phyloP scores from a whole-genome alignment of 1,140 invertebrate genomes.

The Penaeus indicus region DNA sequence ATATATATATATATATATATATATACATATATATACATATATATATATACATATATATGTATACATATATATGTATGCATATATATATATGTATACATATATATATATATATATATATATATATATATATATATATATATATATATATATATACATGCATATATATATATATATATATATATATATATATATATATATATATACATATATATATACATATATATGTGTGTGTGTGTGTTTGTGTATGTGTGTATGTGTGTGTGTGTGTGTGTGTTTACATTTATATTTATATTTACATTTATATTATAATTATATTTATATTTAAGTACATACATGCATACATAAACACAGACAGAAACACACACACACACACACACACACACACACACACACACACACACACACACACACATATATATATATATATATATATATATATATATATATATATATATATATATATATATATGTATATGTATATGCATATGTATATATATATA shows the following conservation, averaged over 20 bases:
- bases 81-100: slow-evolving; percentile 39
- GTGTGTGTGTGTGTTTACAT: no score
- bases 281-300: no score
- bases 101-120: slow-evolving; percentile 37
- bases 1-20: slow-evolving; percentile 35
- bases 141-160: not conserved
- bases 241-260: no score
- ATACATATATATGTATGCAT: slow-evolving; percentile 33
- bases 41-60: slow-evolving; percentile 22
- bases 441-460: no score
- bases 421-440: no score
- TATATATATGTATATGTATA: no score
- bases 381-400: not conserved
- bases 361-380: not conserved
- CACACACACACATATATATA: no score
- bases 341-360: not conserved
- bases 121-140: slow-evolving; percentile 28
- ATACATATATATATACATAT: no score
- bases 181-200: not conserved
- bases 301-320: not conserved
- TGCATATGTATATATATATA: no score
- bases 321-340: not conserved
- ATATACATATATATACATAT: slow-evolving; percentile 18
- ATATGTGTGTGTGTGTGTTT: no score
- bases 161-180: not conserved